phyloP scores from a whole-genome alignment of 2,888 invertebrate genomes.

The Ditula angustiorana region DNA sequence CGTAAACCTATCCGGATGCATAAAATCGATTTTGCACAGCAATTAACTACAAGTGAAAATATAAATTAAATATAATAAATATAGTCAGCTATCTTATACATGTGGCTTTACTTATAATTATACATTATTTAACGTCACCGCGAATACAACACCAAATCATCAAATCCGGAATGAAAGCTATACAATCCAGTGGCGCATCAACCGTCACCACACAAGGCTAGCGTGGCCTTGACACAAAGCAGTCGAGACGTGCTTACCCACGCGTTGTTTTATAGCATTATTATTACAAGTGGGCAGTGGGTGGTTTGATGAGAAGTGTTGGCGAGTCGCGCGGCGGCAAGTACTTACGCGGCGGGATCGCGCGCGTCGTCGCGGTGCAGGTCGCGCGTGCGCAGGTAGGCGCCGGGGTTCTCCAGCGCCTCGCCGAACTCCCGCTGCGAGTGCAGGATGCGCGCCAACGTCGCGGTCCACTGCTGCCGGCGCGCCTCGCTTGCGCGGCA shows the following conservation, averaged over 20 bases:
- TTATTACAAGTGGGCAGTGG: neutral
- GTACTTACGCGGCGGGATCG: slow-evolving; percentile 73
- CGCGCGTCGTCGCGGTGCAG: slow-evolving; percentile 63
- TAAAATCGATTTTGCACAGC: neutral
- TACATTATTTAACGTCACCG: neutral
- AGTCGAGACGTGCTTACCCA: neutral
- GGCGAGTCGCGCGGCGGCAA: slow-evolving; percentile 12
- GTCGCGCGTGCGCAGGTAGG: slow-evolving; percentile 64
- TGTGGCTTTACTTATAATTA: neutral
- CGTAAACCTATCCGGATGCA: neutral
- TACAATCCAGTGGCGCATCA: neutral
- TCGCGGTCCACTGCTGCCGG: slow-evolving; percentile 93
- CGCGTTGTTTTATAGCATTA: neutral
- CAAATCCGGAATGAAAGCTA: slow-evolving; percentile 1
- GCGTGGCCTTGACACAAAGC: slow-evolving; percentile 12
- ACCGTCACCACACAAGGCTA: slow-evolving; percentile 7
- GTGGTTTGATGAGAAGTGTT: neutral
- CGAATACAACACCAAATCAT: neutral
- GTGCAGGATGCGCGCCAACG: slow-evolving; percentile 94
- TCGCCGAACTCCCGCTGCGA: slow-evolving; percentile 97
- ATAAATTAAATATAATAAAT: neutral
- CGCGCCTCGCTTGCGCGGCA: slow-evolving; percentile 92
- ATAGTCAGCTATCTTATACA: neutral
- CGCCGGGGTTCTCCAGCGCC: slow-evolving; percentile 97
- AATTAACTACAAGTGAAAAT: neutral